Percentiles rank a stretch among this genome's conserved stretches.
These are phyloP conservation scores for Odobenus rosmarus DNA, from an alignment of 2,113 vertebrate genomes.

Conservation along the genomic window DNA sequence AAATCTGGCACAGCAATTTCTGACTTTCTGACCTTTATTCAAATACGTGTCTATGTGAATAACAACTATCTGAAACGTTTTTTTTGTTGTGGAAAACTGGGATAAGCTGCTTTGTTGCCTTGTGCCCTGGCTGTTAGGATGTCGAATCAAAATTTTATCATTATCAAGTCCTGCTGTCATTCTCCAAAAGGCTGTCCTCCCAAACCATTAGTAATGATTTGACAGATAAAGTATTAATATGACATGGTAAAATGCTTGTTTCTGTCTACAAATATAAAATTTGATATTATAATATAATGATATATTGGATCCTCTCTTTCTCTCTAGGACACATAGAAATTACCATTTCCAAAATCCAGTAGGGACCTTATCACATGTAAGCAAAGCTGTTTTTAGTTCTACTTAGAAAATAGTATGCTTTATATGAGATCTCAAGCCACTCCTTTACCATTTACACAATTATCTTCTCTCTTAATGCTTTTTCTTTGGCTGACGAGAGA, in stretches of 20 bases:
- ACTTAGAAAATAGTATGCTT: not conserved
- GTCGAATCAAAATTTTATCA: not conserved
- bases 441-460: not conserved
- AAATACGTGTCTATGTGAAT: not conserved
- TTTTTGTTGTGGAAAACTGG: conserved; percentile 40
- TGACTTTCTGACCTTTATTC: not conserved
- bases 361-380: not conserved
- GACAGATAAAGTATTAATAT: not conserved
- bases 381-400: not conserved
- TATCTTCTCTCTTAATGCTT: not conserved
- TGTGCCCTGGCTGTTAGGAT: not conserved
- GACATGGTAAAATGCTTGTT: conserved; percentile 40
- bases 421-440: not conserved
- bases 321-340: not conserved
- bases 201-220: not conserved
- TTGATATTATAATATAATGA: not conserved
- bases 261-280: not conserved
- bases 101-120: conserved; percentile 34
- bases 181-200: not conserved
- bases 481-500: not conserved
- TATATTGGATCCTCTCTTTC: conserved; percentile 34
- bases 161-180: not conserved
- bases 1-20: not conserved
- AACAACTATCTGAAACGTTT: not conserved
- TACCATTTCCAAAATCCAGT: not conserved